Evolutionary conservation across 2,888 invertebrate genomes (phyloP), one percentile per base, ranked within the genome.

Genomic region (Drosophila niveifrons): DNA sequence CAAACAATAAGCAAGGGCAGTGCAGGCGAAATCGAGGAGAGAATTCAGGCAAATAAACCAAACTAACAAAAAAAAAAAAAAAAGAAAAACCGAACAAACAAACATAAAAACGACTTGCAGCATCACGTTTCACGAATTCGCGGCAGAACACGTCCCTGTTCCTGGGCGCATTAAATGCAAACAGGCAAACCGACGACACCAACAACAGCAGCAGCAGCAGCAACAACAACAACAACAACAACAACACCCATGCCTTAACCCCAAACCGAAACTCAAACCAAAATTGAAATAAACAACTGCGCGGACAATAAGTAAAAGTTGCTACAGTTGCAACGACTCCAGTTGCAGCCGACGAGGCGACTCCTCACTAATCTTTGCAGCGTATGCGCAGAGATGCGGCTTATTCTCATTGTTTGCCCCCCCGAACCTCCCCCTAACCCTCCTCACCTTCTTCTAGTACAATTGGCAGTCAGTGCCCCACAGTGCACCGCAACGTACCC

Each of bases 51-150:
- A 73, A 64, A 58, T 58, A 71, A 71, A 77, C 61, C 57, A 72
- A 36, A 31, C 31, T 2, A 31, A 10, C n/a, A n/a, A n/a, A n/a
- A n/a, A n/a, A n/a, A n/a, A n/a, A n/a, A n/a, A n/a, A n/a, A n/a
- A n/a, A n/a, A n/a, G n/a, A 2, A 66, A 13, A 44, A 23, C 23
- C 36, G 18, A 36, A 51, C 31, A 23, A 47, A 36, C 52, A 72
- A 61, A 71, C 52, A 69, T 41, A 77, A 59, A 77, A 80, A 80
- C 88, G 87, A 89, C 89, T 85, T 84, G 78, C 80, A 82, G 89
- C 85, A 89, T 86, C 86, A 86, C 86, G 89, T 86, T 86, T 86
- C 86, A 86, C 86, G 86, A 86, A 89, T 88, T 86, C 89, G 83
- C 88, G 83, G 85, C 86, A 83, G 80, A 85, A 85, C 87, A 83